Evolutionary conservation across 2,888 invertebrate species (phyloP).

Genomic region (Leucophora obtusa): DNA sequence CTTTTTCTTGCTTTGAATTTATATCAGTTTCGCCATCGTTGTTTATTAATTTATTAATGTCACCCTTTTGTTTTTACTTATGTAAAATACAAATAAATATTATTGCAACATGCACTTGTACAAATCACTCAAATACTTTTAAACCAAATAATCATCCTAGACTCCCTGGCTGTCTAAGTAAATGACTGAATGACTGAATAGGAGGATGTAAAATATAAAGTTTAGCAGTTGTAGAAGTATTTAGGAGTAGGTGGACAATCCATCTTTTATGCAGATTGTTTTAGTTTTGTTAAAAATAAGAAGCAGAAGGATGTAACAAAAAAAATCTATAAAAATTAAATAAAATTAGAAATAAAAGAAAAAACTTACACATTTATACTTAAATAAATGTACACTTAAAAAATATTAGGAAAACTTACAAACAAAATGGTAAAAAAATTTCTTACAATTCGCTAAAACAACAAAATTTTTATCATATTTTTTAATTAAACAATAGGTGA

Average conservation of each 20-base stretch:
- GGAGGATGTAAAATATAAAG: constrained; percentile 5
- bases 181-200: constrained; percentile 34
- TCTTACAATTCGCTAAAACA: no score
- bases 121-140: constrained; percentile 44
- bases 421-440: no score
- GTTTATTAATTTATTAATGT: no score
- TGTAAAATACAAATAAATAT: no score
- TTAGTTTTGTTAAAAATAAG: neutral
- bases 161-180: constrained; percentile 40
- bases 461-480: no score
- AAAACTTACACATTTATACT: neutral
- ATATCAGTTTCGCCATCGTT: no score
- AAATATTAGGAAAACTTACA: no score
- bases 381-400: neutral
- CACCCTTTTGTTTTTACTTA: no score
- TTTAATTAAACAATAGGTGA: no score
- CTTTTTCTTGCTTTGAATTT: no score
- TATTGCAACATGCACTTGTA: constrained; percentile 37
- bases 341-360: neutral
- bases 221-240: constrained; percentile 12
- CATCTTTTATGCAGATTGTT: constrained; percentile 11
- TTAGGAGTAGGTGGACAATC: constrained; percentile 35
- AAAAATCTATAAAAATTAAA: constrained; percentile 10
- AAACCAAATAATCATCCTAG: constrained; percentile 39
- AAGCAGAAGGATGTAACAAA: neutral